Conservation (phyloP, 2,113 vertebrate species). For the Condylura cristata region DNA sequence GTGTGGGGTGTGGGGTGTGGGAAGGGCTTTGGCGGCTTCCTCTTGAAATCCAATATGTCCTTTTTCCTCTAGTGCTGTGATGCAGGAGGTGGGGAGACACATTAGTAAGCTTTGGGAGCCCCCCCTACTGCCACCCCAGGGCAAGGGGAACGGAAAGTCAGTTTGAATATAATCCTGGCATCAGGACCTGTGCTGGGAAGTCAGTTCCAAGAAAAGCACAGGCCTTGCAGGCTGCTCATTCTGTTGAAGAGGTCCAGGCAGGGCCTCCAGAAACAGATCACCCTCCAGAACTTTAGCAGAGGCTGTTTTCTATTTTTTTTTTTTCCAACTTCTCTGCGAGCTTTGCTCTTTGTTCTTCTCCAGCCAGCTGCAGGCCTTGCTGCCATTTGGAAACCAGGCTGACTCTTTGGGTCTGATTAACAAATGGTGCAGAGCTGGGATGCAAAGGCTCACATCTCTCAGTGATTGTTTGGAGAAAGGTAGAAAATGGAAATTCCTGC, state of each 20-base stretch:
- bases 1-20: background rate
- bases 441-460: background rate
- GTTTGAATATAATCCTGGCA: background rate
- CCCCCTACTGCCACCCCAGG: background rate
- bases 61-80: background rate
- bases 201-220: background rate
- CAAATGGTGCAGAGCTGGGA: background rate
- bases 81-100: background rate
- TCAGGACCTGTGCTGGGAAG: background rate
- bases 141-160: background rate
- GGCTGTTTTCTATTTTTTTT: background rate
- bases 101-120: background rate
- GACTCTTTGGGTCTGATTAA: background rate
- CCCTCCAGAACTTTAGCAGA: background rate
- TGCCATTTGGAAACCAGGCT: background rate
- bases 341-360: slow-evolving; percentile 22
- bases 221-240: background rate
- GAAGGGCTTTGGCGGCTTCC: background rate
- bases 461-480: background rate
- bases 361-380: background rate
- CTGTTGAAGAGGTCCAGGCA: background rate
- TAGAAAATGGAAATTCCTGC: background rate
- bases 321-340: background rate
- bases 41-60: background rate
- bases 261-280: accelerated